These are phyloP conservation scores for Corythaeola cristata DNA, from an alignment of 2,113 vertebrate species.

Conservation along the genomic window DNA sequence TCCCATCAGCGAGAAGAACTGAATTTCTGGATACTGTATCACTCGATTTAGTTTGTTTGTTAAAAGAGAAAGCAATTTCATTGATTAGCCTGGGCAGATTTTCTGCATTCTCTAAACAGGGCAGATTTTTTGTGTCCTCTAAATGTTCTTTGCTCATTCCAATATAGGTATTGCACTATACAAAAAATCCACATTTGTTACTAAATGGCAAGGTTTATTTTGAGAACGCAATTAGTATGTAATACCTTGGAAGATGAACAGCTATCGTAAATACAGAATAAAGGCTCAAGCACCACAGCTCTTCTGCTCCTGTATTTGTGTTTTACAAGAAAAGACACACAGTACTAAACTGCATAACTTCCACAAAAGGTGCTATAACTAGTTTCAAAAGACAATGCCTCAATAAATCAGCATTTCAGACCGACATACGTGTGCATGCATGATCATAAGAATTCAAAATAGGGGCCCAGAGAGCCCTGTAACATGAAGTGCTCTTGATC, in stretches of 20 bases:
- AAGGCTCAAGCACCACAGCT: background rate
- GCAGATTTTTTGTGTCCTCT: background rate
- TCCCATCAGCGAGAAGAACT: background rate
- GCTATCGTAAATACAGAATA: constrained; percentile 19
- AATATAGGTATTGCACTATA: background rate
- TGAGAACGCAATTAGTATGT: constrained; percentile 10
- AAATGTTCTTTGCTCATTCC: background rate
- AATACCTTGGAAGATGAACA: constrained; percentile 11
- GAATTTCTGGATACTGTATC: background rate
- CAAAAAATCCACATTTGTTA: background rate
- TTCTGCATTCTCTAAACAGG: background rate
- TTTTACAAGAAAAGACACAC: constrained; percentile 7
- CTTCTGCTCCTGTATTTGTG: background rate
- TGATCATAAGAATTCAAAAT: background rate
- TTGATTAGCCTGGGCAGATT: background rate
- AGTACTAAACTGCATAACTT: background rate
- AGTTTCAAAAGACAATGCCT: background rate
- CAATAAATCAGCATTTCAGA: background rate
- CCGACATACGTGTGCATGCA: background rate
- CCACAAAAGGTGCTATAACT: background rate
- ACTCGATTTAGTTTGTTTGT: background rate
- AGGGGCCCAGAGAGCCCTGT: background rate
- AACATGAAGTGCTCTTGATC: background rate
- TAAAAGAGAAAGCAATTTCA: background rate
- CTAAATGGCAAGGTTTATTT: constrained; percentile 52